These are phyloP conservation scores for Boulengeromyrus knoepffleri DNA, from an alignment of 2,113 vertebrate species.

Conservation along the genomic window DNA sequence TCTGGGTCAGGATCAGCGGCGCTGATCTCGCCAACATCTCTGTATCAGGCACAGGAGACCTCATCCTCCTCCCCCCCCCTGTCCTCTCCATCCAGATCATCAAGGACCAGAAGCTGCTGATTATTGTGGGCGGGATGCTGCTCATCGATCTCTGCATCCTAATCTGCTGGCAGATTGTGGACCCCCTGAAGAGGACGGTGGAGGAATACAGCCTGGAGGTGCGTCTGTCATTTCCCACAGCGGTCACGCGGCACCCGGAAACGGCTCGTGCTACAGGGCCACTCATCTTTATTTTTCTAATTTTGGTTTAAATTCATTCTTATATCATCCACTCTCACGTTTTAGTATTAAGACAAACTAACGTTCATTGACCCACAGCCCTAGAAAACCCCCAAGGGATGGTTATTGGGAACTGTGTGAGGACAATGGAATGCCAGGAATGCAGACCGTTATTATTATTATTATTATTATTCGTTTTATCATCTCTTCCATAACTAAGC, in stretches of 20 bases:
- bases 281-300: not conserved
- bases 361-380: not conserved
- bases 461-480: not conserved
- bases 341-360: not conserved
- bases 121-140: slow-evolving; percentile 97
- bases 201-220: slow-evolving; percentile 98
- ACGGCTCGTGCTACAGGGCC: not conserved
- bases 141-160: slow-evolving; percentile 97
- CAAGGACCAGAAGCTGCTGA: slow-evolving; percentile 97
- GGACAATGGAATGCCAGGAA: not conserved
- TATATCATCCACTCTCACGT: not conserved
- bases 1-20: slow-evolving; percentile 50
- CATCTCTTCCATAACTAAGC: not conserved
- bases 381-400: not conserved
- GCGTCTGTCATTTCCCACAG: slow-evolving; percentile 35
- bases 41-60: not conserved
- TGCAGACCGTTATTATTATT: not conserved
- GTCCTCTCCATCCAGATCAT: slow-evolving; percentile 75
- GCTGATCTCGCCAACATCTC: slow-evolving; percentile 24
- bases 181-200: slow-evolving; percentile 91
- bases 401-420: not conserved
- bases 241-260: not conserved
- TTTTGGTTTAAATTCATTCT: not conserved
- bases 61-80: not conserved
- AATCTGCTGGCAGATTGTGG: slow-evolving; percentile 98